Percentiles rank a stretch among this genome's conserved stretches.
Evolutionary conservation across 2,888 invertebrate species (phyloP).

Genomic region (Sphaeridia pumilis): DNA sequence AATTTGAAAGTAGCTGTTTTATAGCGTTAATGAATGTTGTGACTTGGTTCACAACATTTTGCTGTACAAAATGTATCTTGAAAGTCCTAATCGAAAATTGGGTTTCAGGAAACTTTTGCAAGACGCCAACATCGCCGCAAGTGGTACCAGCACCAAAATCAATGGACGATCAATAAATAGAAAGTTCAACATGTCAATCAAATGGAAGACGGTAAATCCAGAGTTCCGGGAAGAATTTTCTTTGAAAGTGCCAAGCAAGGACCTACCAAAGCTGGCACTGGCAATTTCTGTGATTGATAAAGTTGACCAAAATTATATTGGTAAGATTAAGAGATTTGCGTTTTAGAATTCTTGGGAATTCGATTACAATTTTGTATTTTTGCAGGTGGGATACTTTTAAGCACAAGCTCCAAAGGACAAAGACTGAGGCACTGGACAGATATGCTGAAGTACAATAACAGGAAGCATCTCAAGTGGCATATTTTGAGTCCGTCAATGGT

Average conservation of each 20-base stretch:
- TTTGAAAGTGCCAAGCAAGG: slow-evolving; percentile 79
- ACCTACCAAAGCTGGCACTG: slow-evolving; percentile 74
- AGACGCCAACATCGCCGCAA: slow-evolving; percentile 48
- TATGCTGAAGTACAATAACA: slow-evolving; percentile 78
- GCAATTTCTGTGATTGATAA: slow-evolving; percentile 87
- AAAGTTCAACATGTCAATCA: slow-evolving; percentile 78
- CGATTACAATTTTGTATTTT: no score
- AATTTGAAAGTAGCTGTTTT: no score
- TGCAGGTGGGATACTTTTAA: slow-evolving; percentile 63
- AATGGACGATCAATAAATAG: slow-evolving; percentile 40
- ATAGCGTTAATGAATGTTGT: no score
- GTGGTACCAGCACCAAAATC: slow-evolving; percentile 15
- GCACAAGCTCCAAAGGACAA: slow-evolving; percentile 78
- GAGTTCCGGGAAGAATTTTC: slow-evolving; percentile 86
- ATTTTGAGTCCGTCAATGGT: slow-evolving; percentile 23
- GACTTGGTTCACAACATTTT: no score
- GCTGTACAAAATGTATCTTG: background rate
- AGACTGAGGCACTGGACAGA: slow-evolving; percentile 86
- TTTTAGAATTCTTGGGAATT: no score
- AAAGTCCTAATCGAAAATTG: no score
- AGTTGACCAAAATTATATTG: slow-evolving; percentile 72
- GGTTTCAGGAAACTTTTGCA: slow-evolving; percentile 69
- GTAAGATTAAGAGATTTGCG: slow-evolving; percentile 41
- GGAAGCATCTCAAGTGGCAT: slow-evolving; percentile 81
- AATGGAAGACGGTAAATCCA: slow-evolving; percentile 88